A percentile compares a stretch with the other conserved stretches of the same genome.
phyloP scores from a whole-genome alignment of 2,797 vertebrate genomes.

The Acanthurus leucopareius region DNA sequence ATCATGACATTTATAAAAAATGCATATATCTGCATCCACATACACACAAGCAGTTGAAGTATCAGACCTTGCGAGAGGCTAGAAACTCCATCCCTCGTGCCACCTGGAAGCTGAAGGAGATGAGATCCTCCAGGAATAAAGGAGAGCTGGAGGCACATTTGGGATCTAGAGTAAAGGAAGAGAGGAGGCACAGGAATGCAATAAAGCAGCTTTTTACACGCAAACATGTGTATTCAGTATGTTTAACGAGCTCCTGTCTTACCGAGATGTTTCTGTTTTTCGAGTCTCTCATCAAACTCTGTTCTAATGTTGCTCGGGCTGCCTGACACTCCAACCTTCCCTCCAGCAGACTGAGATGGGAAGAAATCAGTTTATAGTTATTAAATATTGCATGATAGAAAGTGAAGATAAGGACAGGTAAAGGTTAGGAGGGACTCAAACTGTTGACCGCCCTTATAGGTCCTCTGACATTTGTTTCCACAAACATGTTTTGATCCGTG shows the following conservation, averaged over 20 bases:
- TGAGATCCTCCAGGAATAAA: constrained; percentile 93
- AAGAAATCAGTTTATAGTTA: neutral
- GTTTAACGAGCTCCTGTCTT: neutral
- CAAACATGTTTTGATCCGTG: constrained; percentile 12
- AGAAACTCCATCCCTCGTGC: constrained; percentile 98
- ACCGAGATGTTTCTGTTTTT: constrained; percentile 39
- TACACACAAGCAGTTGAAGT: neutral
- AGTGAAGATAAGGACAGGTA: neutral
- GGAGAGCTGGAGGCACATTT: constrained; percentile 80
- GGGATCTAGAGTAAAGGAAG: constrained; percentile 76
- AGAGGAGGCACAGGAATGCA: rapidly evolving
- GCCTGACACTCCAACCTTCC: constrained; percentile 67
- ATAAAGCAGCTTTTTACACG: neutral
- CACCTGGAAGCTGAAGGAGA: constrained; percentile 98
- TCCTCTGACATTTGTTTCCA: neutral
- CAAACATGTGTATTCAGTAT: neutral
- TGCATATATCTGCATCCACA: neutral
- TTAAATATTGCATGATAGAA: neutral
- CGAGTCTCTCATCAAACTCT: constrained; percentile 84
- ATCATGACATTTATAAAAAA: constrained; percentile 49
- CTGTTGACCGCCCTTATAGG: too few relatives aligned
- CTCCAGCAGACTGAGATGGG: constrained; percentile 66
- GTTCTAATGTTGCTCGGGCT: constrained; percentile 81
- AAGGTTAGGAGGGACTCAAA: neutral
- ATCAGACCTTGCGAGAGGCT: constrained; percentile 84